Base-by-base conservation (phyloP, 2,113 vertebrate species). In the Etia nguti region DNA sequence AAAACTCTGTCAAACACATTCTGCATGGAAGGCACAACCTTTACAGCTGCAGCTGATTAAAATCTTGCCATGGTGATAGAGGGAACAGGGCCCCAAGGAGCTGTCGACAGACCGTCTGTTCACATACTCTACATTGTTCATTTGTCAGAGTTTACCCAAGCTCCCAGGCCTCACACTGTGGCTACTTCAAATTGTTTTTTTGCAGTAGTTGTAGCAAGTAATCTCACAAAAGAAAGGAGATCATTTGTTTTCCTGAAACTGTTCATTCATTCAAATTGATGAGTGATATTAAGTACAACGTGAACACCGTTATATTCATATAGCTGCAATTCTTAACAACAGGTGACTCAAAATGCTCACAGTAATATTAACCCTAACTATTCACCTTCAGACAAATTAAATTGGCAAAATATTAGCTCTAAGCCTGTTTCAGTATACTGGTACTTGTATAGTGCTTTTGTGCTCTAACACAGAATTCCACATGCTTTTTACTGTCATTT, bases 41-140 rank as follows among this genome's bases (percentile, higher is more conserved):
- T 80, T 85, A 81, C 70, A 84, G 88, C 88, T 88, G 90, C 79
- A 12, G 82, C n/a, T 90, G 88, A 91, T 93, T 81, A 89, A 85
- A 91, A 89, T 81, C 82, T 81, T 62, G 84, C 82, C n/a, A 4
- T 6, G 52, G 73, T 87, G 92, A 91, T 85, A 86, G 82, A 87
- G 86, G 11, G 82, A 65, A 38, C 79, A 4, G 43, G 43, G 50
- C 81, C 87, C 43, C 2, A 11, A 65, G 86, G 88, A 86, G 68
- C 81, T n/a, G 85, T 34, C 4, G 34, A 54, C 77, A 29, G 62
- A 80, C 85, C 59, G 20, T 70, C 86, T 81, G 57, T 73, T 89
- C 84, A 34, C 87, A 68, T 52, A 10, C 52, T 54, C 52, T 2
- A 12, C 79, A n/a, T 16, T n/a, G 75, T 83, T 82, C 79, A 91